A percentile compares a stretch with the other conserved stretches of the same genome.
These are phyloP conservation scores for Acanthurus leucopareius DNA, from an alignment of 2,797 vertebrate species.

Conservation along the genomic window DNA sequence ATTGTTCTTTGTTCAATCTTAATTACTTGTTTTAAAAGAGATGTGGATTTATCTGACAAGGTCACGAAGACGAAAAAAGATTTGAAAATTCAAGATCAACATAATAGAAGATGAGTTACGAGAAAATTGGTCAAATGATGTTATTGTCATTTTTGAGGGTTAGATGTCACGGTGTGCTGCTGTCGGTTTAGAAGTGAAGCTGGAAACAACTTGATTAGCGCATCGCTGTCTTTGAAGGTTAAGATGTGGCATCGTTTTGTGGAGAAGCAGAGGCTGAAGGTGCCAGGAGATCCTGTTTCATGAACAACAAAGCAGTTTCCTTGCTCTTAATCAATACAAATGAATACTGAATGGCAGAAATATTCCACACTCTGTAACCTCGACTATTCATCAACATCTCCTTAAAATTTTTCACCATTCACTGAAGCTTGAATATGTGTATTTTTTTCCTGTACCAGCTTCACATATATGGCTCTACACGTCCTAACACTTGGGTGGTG, in stretches of 20 bases:
- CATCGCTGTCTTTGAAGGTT: too few relatives aligned
- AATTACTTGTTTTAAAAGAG: neutral
- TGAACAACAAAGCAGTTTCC: neutral
- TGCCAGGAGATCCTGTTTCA: neutral
- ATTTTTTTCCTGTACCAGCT: slow-evolving; percentile 18
- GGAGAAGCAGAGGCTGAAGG: neutral
- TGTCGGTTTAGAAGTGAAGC: too few relatives aligned
- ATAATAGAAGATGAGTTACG: neutral
- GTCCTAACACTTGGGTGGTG: slow-evolving; percentile 17
- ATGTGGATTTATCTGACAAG: neutral
- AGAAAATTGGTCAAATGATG: neutral
- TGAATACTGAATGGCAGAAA: slow-evolving; percentile 1
- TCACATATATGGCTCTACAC: slow-evolving; percentile 19
- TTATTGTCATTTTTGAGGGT: too few relatives aligned
- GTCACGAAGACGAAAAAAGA: neutral
- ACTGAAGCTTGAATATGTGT: neutral
- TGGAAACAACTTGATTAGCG: too few relatives aligned
- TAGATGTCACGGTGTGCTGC: too few relatives aligned
- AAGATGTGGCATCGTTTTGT: neutral
- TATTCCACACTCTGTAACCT: slow-evolving; percentile 5
- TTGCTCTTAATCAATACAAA: slow-evolving; percentile 4
- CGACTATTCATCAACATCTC: slow-evolving; percentile 10
- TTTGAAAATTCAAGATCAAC: neutral
- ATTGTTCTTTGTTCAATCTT: neutral
- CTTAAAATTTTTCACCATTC: slow-evolving; percentile 16